Evolutionary conservation across 2,888 invertebrate species (phyloP).

Genomic region (Caradrina kadenii): DNA sequence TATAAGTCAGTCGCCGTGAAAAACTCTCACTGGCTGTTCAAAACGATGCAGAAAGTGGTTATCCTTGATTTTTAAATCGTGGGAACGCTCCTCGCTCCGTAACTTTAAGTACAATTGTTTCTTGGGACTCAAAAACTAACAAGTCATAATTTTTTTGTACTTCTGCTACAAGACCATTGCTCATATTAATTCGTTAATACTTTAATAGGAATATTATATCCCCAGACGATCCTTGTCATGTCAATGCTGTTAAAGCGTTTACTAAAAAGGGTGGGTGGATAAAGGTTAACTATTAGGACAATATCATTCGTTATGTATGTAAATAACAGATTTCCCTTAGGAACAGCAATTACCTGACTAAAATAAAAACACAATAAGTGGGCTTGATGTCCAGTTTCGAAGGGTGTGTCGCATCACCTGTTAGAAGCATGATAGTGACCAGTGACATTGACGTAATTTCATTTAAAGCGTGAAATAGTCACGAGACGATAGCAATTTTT

Average conservation of each 20-base stretch:
- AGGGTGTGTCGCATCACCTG: constrained; percentile 33
- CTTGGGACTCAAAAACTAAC: constrained; percentile 20
- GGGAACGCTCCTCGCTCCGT: constrained; percentile 37
- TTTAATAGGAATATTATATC: constrained; percentile 11
- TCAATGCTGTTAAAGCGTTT: constrained; percentile 14
- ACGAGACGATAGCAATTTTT: neutral
- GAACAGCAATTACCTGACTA: constrained; percentile 4
- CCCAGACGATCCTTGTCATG: constrained; percentile 1
- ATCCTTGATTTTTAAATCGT: constrained; percentile 57
- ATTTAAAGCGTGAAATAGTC: constrained; percentile 29
- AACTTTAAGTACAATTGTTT: constrained; percentile 26
- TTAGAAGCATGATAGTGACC: constrained; percentile 3
- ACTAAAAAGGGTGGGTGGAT: neutral
- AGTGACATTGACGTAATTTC: constrained; percentile 17
- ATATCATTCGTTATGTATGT: neutral
- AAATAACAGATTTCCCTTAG: neutral
- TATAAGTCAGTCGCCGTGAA: constrained; percentile 41
- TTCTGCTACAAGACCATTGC: neutral
- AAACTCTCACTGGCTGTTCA: constrained; percentile 46
- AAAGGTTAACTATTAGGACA: constrained; percentile 4
- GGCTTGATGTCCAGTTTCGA: neutral
- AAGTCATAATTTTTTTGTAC: neutral
- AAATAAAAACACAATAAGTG: neutral
- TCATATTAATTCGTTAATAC: constrained; percentile 8
- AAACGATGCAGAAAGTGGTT: constrained; percentile 55